phyloP scores from a whole-genome alignment of 2,113 vertebrate genomes.

The Onychorhynchus coronatus region DNA sequence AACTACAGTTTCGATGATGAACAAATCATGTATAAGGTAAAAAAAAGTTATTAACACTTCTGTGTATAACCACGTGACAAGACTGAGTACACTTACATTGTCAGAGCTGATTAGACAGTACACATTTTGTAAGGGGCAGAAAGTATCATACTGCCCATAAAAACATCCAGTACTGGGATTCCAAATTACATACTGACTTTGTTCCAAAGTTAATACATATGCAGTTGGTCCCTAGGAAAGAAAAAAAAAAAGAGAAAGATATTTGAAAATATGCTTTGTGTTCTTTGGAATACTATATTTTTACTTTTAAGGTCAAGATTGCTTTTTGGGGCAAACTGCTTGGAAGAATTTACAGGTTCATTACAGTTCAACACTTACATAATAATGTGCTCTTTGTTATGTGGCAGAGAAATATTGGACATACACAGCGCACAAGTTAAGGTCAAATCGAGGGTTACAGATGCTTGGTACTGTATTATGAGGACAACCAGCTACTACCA shows the following conservation, averaged over 20 bases:
- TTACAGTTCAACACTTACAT: not conserved
- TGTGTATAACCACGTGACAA: fast-evolving
- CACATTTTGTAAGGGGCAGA: conserved; percentile 90
- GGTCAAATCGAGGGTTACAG: not conserved
- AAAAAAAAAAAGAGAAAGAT: not conserved
- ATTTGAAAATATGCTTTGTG: not conserved
- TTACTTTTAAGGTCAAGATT: not conserved
- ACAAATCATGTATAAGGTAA: not conserved
- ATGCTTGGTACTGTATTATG: not conserved
- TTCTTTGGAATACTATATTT: not conserved
- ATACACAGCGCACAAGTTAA: not conserved
- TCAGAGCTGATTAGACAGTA: conserved; percentile 87
- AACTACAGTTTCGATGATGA: not conserved
- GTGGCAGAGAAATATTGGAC: not conserved
- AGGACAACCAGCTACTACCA: not conserved
- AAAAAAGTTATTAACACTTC: not conserved
- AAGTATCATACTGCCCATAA: conserved; percentile 93
- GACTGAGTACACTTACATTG: conserved; percentile 82
- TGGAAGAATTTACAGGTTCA: not conserved
- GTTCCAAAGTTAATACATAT: conserved; percentile 90
- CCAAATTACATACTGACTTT: conserved; percentile 90
- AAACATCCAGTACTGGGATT: conserved; percentile 89
- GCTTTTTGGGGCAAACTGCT: not conserved
- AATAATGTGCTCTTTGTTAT: not conserved
- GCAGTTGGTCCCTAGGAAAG: conserved; percentile 84